Evolutionary conservation across 2,113 vertebrate species (phyloP).

Genomic region (Hyaena hyaena): DNA sequence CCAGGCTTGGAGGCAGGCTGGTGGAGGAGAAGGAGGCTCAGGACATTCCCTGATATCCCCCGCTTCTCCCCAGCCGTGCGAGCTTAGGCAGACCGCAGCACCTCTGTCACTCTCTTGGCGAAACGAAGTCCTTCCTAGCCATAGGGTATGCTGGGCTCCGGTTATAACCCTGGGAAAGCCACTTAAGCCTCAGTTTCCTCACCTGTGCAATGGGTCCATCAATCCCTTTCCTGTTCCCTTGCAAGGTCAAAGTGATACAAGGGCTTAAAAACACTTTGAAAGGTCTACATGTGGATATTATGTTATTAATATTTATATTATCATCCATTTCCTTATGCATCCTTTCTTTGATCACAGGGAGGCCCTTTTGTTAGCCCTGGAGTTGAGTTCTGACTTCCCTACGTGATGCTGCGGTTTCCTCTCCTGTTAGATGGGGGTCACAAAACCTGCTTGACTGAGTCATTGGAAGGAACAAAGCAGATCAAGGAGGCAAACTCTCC

Average conservation of each 20-base stretch:
- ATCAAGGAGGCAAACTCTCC: neutral
- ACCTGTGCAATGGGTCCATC: too few relatives aligned
- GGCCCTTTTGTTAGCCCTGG: neutral
- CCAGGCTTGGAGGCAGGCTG: neutral
- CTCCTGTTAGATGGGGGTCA: neutral
- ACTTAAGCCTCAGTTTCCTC: neutral
- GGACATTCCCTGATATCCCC: neutral
- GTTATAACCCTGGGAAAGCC: neutral
- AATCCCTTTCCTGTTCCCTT: neutral
- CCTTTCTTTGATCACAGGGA: neutral
- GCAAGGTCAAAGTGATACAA: neutral
- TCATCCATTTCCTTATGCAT: neutral
- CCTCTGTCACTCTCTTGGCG: neutral
- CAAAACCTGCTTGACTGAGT: neutral
- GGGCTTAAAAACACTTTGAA: neutral
- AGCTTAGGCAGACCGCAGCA: neutral
- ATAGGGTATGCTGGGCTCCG: neutral
- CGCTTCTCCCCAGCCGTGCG: neutral
- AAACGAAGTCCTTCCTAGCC: neutral
- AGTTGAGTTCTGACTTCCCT: neutral
- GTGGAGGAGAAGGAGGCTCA: neutral
- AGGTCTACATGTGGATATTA: neutral
- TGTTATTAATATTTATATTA: too few relatives aligned
- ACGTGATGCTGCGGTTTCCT: fast-evolving
- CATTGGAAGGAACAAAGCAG: neutral